Base-by-base conservation (phyloP, 2,888 invertebrate genomes). In the Syrista parreyssii region DNA sequence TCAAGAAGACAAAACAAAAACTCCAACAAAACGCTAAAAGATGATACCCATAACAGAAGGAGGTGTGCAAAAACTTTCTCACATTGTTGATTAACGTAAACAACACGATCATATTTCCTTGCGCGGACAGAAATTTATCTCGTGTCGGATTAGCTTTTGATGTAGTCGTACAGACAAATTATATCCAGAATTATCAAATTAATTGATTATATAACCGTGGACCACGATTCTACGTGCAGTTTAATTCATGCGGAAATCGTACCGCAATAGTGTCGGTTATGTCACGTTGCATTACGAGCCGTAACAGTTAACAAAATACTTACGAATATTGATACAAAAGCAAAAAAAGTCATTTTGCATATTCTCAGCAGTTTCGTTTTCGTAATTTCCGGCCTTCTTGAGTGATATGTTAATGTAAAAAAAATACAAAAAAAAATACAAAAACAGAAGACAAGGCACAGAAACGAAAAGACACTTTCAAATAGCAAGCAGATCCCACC, bases 21-120 rank as follows among this genome's bases (percentile, higher is more conserved):
- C 79, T 6, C 55, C 55, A 15, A 23, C 55, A 55, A 9, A 55
- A 55, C 55, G 23, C 1, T 55, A 55, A 55, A 55, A 23, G 55
- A 55, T 23, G 55, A 55, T 55, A 55, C 55, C 55, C 55, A 23
- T 55, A 55, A 55, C 9, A 23, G 55, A 79, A 32, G 76, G 79
- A 23, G 72, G 68, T 35, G 33, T 36, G 34, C 36, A 73, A 73
- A 80, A 85, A 75, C 78, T 83, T 84, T 84, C 81, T 81, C 80
- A 84, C 74, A 80, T 81, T 80, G 79, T 78, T 79, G n/a, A 77
- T 9, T 80, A 80, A 75, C 76, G 76, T 76, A 74, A 81, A 36
- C 71, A 79, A 80, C 69, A 32, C 78, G 77, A 80, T 80, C 82
- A 86, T 84, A 85, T 86, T 86, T 81, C 85, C 85, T 86, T 85